phyloP scores from a whole-genome alignment of 2,888 invertebrate genomes.

The Apodemia hepburni region DNA sequence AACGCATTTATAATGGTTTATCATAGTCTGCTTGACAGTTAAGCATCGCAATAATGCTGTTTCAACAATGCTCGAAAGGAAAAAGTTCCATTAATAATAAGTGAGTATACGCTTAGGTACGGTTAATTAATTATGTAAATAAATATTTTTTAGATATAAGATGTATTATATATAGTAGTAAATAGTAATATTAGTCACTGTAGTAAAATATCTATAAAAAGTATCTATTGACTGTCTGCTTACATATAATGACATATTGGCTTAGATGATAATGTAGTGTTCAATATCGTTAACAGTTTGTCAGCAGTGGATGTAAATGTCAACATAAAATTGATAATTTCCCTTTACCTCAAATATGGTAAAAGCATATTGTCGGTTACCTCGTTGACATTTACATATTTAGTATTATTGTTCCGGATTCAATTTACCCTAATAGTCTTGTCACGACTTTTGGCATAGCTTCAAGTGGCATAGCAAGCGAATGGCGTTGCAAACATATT shows the following conservation, averaged over 20 bases:
- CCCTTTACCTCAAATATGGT: too few relatives aligned
- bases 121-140: not conserved
- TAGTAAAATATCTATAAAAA: not conserved
- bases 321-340: not conserved
- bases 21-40: not conserved
- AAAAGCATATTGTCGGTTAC: not conserved
- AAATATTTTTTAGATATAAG: not conserved
- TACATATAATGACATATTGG: not conserved
- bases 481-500: too few relatives aligned
- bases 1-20: not conserved
- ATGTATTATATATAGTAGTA: not conserved
- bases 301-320: not conserved
- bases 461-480: not conserved
- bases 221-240: not conserved
- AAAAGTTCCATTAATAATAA: conserved; percentile 6
- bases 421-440: too few relatives aligned
- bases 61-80: not conserved
- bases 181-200: not conserved
- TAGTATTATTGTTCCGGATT: not conserved
- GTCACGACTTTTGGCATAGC: too few relatives aligned
- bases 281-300: not conserved
- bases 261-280: not conserved
- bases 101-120: conserved; percentile 11
- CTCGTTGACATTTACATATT: not conserved
- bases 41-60: not conserved